A percentile compares a stretch with the other conserved stretches of the same genome.
Conservation (phyloP, 2,797 vertebrate genomes). For the Girardinus metallicus region DNA sequence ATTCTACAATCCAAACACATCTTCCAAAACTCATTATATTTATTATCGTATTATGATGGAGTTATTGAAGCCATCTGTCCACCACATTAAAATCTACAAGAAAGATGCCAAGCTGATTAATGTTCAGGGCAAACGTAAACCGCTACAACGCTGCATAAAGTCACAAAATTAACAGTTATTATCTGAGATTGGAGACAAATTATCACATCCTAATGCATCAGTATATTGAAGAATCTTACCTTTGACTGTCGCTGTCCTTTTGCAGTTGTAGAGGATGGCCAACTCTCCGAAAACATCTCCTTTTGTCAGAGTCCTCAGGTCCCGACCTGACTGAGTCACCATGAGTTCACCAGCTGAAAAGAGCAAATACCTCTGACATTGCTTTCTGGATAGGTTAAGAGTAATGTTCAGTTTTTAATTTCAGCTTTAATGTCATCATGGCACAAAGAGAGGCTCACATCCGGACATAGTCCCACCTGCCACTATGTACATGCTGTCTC, state of each 20-base stretch:
- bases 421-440: neutral
- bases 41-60: neutral
- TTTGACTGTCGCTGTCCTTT: constrained; percentile 84
- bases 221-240: constrained; percentile 61
- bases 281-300: constrained; percentile 87
- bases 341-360: constrained; percentile 79
- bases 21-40: neutral
- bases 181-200: neutral
- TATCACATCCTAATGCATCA: neutral
- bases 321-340: constrained; percentile 77
- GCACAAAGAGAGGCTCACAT: constrained; percentile 1
- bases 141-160: too few relatives aligned
- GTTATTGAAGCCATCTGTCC: neutral
- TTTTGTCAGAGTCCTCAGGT: constrained; percentile 74
- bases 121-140: too few relatives aligned
- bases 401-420: neutral
- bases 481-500: constrained; percentile 85
- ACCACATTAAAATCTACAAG: neutral
- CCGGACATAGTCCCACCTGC: constrained; percentile 70
- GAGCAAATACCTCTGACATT: neutral
- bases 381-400: neutral
- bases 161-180: too few relatives aligned
- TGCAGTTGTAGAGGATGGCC: constrained; percentile 87
- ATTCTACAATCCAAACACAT: neutral
- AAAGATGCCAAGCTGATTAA: too few relatives aligned